Conservation (phyloP, 2,797 vertebrate genomes). For the Eulemur coronatus region DNA sequence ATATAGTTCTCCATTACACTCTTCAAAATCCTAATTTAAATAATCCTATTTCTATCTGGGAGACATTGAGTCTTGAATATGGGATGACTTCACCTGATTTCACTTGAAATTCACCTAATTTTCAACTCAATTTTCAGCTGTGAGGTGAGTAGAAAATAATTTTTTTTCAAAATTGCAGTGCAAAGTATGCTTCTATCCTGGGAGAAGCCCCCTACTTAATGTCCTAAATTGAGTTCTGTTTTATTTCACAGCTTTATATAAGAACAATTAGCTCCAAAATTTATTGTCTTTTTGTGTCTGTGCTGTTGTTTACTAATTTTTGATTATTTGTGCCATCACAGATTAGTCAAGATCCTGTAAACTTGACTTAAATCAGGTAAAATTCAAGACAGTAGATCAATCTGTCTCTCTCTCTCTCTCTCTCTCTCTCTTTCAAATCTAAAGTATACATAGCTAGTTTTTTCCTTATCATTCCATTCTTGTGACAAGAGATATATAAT, state of each 20-base stretch:
- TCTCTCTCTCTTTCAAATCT: neutral
- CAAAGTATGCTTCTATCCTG: neutral
- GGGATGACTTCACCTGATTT: conserved; percentile 62
- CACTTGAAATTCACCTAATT: conserved; percentile 71
- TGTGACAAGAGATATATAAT: neutral
- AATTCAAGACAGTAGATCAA: neutral
- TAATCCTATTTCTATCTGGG: conserved; percentile 66
- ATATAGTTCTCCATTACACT: conserved; percentile 52
- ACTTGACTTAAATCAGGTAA: neutral
- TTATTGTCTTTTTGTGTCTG: neutral
- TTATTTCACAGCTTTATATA: neutral
- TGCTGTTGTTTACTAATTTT: neutral
- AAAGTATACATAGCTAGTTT: neutral
- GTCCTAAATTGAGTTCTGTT: neutral
- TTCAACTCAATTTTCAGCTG: conserved; percentile 45
- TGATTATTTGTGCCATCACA: neutral
- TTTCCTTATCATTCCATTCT: neutral
- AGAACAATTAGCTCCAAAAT: neutral
- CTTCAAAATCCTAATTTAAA: conserved; percentile 64
- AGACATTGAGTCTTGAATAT: conserved; percentile 67
- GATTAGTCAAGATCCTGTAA: neutral
- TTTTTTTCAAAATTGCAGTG: conserved; percentile 15
- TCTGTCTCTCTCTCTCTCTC: neutral
- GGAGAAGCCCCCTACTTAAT: neutral
- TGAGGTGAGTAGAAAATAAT: conserved; percentile 39